Evolutionary conservation across 2,888 invertebrate species (phyloP).

Genomic region (Tachina grossa): DNA sequence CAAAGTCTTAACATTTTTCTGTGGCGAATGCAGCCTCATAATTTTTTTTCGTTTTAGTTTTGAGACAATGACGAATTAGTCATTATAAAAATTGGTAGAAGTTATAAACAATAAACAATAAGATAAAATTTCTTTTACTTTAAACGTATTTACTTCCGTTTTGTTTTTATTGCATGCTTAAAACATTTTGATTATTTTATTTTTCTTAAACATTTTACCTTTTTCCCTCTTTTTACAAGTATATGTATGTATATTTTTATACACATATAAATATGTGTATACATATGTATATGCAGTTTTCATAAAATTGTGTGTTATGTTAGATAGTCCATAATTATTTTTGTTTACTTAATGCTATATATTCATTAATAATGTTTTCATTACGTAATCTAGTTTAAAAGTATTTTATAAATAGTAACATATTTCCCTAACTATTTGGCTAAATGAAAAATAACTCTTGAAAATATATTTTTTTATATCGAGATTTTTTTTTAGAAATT

Average conservation of each 20-base stretch:
- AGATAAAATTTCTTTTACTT: slow-evolving; percentile 33
- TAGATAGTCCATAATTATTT: slow-evolving; percentile 52
- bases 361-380: slow-evolving; percentile 41
- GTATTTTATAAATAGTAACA: slow-evolving; percentile 70
- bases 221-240: slow-evolving; percentile 7
- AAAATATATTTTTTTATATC: slow-evolving; percentile 35
- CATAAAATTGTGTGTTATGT: slow-evolving; percentile 21
- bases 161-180: slow-evolving; percentile 45
- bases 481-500: slow-evolving; percentile 41
- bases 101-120: slow-evolving; percentile 27
- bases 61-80: slow-evolving; percentile 17
- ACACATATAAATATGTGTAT: background rate
- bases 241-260: background rate
- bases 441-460: slow-evolving; percentile 61
- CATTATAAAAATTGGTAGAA: slow-evolving; percentile 3
- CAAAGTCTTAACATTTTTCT: background rate
- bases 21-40: slow-evolving; percentile 9
- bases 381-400: slow-evolving; percentile 52
- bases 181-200: slow-evolving; percentile 67
- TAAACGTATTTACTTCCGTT: slow-evolving; percentile 41
- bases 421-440: slow-evolving; percentile 72
- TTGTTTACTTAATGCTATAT: slow-evolving; percentile 56
- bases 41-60: slow-evolving; percentile 26
- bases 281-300: slow-evolving; percentile 4
- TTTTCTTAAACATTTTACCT: background rate